These are phyloP conservation scores for Andrena cerasifolii DNA, from an alignment of 1,140 invertebrate species.

Conservation along the genomic window DNA sequence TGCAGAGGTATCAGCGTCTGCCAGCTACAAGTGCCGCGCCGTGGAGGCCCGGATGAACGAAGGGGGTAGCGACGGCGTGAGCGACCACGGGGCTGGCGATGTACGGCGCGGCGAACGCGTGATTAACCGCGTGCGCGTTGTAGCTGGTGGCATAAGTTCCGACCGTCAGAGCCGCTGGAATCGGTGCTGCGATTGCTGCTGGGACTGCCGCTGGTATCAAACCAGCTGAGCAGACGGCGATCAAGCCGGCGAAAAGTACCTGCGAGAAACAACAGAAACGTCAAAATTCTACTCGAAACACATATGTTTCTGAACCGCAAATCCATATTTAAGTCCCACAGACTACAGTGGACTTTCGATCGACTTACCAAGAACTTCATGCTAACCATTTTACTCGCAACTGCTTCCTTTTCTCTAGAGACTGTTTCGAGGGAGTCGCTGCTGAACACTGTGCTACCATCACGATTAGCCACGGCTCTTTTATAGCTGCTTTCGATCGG, in stretches of 20 bases:
- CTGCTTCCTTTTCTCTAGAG: slow-evolving; percentile 73
- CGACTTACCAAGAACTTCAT: slow-evolving; percentile 84
- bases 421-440: slow-evolving; percentile 61
- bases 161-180: slow-evolving; percentile 83
- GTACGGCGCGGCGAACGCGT: slow-evolving; percentile 84
- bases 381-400: slow-evolving; percentile 82
- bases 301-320: not conserved
- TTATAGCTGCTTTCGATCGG: slow-evolving; percentile 68
- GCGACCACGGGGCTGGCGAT: slow-evolving; percentile 78
- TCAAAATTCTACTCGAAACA: too few relatives aligned
- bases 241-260: slow-evolving; percentile 81
- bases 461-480: slow-evolving; percentile 56
- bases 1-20: slow-evolving; percentile 60
- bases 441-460: slow-evolving; percentile 78
- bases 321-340: too few relatives aligned
- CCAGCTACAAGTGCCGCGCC: slow-evolving; percentile 59
- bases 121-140: slow-evolving; percentile 85
- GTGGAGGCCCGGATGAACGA: slow-evolving; percentile 64
- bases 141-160: slow-evolving; percentile 85
- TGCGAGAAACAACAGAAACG: slow-evolving; percentile 71
- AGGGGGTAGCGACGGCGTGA: slow-evolving; percentile 73
- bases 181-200: slow-evolving; percentile 78
- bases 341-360: too few relatives aligned
- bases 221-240: slow-evolving; percentile 75
- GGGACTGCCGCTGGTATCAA: slow-evolving; percentile 67